A percentile compares a stretch with the other conserved stretches of the same genome.
These are phyloP conservation scores for Origma solitaria DNA, from an alignment of 2,113 vertebrate genomes.

Conservation along the genomic window DNA sequence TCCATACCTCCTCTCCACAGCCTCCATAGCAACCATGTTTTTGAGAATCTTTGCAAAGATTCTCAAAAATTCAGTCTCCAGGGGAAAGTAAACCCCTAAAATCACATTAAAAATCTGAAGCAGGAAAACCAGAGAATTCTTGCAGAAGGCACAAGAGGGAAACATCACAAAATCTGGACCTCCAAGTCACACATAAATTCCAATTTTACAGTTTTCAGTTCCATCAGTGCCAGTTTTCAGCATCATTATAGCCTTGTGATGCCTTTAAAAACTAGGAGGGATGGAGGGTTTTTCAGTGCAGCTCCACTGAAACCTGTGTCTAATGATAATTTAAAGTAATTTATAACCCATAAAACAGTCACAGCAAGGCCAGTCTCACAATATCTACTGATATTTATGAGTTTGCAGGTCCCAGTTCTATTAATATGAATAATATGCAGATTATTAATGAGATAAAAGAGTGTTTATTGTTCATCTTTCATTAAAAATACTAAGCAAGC, in stretches of 20 bases:
- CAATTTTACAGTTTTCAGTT: slow-evolving; percentile 3
- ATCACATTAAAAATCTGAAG: not conserved
- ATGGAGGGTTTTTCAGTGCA: not conserved
- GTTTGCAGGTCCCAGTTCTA: not conserved
- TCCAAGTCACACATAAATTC: not conserved
- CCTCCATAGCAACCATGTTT: slow-evolving; percentile 39
- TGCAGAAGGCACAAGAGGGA: not conserved
- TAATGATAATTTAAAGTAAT: slow-evolving; percentile 17
- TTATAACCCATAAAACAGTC: slow-evolving; percentile 23
- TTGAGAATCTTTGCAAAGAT: not conserved
- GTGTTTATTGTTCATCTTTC: slow-evolving; percentile 8
- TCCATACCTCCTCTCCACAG: not conserved
- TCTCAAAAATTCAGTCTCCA: not conserved
- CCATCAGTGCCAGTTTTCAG: not conserved
- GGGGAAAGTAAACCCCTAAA: not conserved
- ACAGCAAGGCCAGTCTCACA: not conserved
- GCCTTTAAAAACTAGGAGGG: not conserved
- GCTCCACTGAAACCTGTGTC: not conserved
- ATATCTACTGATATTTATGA: slow-evolving; percentile 14
- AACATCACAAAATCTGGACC: not conserved
- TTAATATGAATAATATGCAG: slow-evolving; percentile 20
- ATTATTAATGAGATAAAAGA: slow-evolving; percentile 1
- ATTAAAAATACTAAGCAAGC: not conserved
- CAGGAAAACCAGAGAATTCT: not conserved
- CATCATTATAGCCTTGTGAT: not conserved